Percentiles rank a stretch among this genome's conserved stretches.
Conservation (phyloP, 2,113 vertebrate genomes). For the Myotis davidii region DNA sequence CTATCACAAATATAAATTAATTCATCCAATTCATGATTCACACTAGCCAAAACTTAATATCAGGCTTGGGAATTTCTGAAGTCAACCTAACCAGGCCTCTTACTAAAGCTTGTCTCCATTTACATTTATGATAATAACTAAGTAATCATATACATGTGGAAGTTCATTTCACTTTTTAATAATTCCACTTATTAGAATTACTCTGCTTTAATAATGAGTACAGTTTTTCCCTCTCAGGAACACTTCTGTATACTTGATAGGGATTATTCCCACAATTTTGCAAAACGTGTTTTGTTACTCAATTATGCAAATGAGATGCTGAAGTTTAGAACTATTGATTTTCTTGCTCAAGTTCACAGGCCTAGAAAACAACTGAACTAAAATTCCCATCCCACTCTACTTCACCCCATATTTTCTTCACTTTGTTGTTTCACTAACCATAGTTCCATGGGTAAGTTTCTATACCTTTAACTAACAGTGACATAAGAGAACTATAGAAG, state of each 20-base stretch:
- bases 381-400: neutral
- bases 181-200: neutral
- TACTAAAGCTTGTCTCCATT: neutral
- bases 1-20: neutral
- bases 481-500: neutral
- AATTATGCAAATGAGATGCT: constrained; percentile 25
- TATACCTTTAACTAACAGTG: neutral
- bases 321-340: constrained; percentile 22
- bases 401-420: neutral
- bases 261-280: neutral
- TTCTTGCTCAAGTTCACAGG: constrained; percentile 22
- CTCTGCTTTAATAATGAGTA: neutral
- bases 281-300: neutral
- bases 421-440: neutral
- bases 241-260: neutral
- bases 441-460: neutral
- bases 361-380: neutral
- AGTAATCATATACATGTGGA: neutral
- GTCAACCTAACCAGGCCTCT: neutral
- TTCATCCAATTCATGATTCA: neutral
- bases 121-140: neutral
- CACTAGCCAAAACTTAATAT: neutral
- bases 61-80: neutral
- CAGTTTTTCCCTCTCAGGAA: neutral
- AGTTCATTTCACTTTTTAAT: neutral